Percentiles rank a stretch among this genome's conserved stretches.
These are phyloP conservation scores for Diarsia mendica DNA, from an alignment of 2,888 invertebrate species.

Conservation along the genomic window DNA sequence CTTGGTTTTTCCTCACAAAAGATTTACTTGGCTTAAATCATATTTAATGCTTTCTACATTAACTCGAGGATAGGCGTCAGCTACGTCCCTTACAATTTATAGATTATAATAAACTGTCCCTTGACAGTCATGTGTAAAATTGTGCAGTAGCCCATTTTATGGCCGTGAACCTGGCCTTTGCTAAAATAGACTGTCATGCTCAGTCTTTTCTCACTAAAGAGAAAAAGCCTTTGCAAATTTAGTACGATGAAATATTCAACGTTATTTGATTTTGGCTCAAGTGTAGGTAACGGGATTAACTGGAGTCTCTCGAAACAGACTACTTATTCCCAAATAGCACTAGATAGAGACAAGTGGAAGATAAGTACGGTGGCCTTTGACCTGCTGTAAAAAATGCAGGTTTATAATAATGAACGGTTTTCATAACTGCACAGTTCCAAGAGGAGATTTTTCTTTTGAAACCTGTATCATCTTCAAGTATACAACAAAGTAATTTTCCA, in stretches of 20 bases:
- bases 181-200: background rate
- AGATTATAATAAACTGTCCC: background rate
- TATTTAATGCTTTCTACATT: background rate
- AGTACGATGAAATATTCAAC: background rate
- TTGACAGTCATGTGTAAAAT: conserved; percentile 8
- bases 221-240: background rate
- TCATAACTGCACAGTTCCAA: background rate
- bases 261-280: background rate
- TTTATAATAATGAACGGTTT: background rate
- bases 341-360: background rate
- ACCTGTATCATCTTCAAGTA: background rate
- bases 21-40: background rate
- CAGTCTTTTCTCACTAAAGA: background rate
- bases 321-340: background rate
- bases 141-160: background rate
- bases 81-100: background rate
- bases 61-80: background rate
- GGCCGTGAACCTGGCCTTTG: background rate
- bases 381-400: background rate
- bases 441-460: background rate
- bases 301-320: background rate
- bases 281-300: background rate
- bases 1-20: background rate
- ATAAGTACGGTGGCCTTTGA: background rate
- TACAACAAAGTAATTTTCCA: background rate